These are phyloP conservation scores for Hybos culiciformis DNA, from an alignment of 2,888 invertebrate genomes.

Conservation along the genomic window DNA sequence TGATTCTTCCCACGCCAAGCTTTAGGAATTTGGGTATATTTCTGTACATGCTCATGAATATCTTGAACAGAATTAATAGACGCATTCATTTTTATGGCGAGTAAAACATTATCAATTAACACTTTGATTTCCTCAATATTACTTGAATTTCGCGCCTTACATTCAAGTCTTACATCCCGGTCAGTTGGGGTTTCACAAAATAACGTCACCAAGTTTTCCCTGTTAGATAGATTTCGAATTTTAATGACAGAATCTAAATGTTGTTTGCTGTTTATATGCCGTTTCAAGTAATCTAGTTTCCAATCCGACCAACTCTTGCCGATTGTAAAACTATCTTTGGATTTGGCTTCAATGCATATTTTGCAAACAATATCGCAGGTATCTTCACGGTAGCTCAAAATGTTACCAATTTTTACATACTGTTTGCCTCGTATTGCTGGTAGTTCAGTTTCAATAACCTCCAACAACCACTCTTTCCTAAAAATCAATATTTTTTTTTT, in stretches of 20 bases:
- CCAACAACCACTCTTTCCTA: not conserved
- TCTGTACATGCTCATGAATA: not conserved
- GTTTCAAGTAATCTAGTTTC: not conserved
- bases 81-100: not conserved
- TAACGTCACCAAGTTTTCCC: not conserved
- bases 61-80: not conserved
- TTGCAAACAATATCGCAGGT: not conserved
- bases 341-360: not conserved
- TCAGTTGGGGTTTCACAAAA: not conserved
- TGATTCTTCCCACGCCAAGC: not conserved
- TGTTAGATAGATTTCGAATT: not conserved
- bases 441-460: not conserved
- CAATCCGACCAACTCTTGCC: not conserved
- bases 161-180: not conserved
- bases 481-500: not conserved
- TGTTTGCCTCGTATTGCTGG: not conserved
- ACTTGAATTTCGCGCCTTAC: not conserved
- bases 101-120: not conserved
- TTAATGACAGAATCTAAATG: not conserved
- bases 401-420: not conserved
- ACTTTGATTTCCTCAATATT: not conserved
- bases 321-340: not conserved
- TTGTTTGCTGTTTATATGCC: not conserved
- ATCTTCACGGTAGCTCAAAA: not conserved
- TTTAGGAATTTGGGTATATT: not conserved